phyloP scores from a whole-genome alignment of 2,113 vertebrate genomes.

The Carettochelys insculpta region DNA sequence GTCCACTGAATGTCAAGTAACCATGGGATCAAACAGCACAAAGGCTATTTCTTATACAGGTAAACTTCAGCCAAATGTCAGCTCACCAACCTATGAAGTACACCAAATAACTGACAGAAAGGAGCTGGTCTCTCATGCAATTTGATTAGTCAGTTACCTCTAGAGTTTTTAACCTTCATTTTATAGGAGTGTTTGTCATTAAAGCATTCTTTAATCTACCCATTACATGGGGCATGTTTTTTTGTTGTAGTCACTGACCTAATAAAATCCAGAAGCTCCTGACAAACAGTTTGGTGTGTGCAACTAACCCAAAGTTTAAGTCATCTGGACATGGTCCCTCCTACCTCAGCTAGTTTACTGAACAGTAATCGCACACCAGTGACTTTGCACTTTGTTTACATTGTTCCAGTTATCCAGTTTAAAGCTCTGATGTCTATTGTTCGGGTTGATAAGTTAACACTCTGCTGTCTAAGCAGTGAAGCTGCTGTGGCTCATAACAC shows the following conservation, averaged over 20 bases:
- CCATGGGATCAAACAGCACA: background rate
- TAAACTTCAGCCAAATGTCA: background rate
- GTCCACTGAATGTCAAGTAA: background rate
- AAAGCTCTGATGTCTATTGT: constrained; percentile 76
- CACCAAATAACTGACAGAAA: background rate
- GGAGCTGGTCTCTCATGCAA: background rate
- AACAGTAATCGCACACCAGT: constrained; percentile 76
- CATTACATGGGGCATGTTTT: background rate
- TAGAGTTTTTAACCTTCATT: constrained; percentile 1
- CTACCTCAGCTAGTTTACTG: constrained; percentile 89
- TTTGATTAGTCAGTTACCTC: background rate
- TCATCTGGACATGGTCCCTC: constrained; percentile 77
- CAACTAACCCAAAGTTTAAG: constrained; percentile 61
- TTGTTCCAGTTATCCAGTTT: constrained; percentile 76
- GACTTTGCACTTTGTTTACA: constrained; percentile 80
- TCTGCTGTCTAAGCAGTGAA: constrained; percentile 83
- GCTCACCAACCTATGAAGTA: background rate
- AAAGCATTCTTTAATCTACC: background rate
- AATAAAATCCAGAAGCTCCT: constrained; percentile 72
- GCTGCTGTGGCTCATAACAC: constrained; percentile 56
- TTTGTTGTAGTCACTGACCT: constrained; percentile 50
- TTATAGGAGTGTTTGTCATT: background rate
- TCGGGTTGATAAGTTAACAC: constrained; percentile 66
- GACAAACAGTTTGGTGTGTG: constrained; percentile 62
- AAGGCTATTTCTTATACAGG: background rate